phyloP scores from a whole-genome alignment of 2,888 invertebrate genomes.

The Frankliniella intonsa region DNA sequence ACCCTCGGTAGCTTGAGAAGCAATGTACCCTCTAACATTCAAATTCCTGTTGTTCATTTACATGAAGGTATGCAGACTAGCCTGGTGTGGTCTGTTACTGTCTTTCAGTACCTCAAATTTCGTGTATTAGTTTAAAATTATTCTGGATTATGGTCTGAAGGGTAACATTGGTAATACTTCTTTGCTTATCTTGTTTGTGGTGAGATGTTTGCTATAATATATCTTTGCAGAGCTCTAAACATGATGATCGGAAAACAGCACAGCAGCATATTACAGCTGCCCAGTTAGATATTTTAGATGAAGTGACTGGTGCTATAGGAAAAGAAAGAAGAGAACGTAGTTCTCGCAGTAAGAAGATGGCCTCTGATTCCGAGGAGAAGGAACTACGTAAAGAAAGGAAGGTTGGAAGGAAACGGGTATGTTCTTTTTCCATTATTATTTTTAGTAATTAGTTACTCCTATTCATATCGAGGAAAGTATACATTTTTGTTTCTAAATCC shows the following conservation, averaged over 20 bases:
- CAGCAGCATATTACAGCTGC: conserved; percentile 30
- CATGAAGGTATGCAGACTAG: too few species aligned
- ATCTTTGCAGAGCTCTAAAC: conserved; percentile 49
- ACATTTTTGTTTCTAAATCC: conserved; percentile 38
- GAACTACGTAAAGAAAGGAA: conserved; percentile 77
- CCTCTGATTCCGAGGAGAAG: conserved; percentile 60
- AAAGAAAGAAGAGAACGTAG: conserved; percentile 43
- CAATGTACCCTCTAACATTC: conserved; percentile 17
- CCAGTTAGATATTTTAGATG: conserved; percentile 47
- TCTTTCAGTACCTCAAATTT: too few species aligned
- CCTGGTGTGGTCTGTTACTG: too few species aligned
- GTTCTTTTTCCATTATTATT: background rate
- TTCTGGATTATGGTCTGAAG: conserved; percentile 2
- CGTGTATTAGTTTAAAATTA: background rate
- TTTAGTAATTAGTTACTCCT: background rate
- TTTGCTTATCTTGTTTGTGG: conserved; percentile 27
- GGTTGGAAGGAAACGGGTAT: conserved; percentile 71
- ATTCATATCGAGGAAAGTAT: background rate
- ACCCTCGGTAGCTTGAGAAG: background rate
- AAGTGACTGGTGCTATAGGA: conserved; percentile 55
- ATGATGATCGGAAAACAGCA: conserved; percentile 45
- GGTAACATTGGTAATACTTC: conserved; percentile 12
- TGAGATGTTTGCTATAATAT: conserved; percentile 11
- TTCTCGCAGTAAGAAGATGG: background rate
- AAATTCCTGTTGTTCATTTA: background rate